These are phyloP conservation scores for Coracopsis vasa DNA, from an alignment of 2,113 vertebrate species.

Conservation along the genomic window DNA sequence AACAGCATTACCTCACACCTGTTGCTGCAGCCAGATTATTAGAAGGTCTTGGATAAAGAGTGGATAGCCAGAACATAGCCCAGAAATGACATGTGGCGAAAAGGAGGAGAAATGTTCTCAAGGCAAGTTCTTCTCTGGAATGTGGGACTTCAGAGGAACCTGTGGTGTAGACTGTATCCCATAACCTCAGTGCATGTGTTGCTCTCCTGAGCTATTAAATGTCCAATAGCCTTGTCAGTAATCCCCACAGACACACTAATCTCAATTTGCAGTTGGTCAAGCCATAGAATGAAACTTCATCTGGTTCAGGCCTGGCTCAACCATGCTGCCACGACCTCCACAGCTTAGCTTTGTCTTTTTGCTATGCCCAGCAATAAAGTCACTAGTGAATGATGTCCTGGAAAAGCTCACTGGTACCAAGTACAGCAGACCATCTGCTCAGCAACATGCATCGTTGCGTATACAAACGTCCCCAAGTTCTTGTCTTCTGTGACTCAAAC, in stretches of 20 bases:
- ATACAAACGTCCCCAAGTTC: neutral
- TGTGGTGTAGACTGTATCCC: neutral
- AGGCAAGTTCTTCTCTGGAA: neutral
- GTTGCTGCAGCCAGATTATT: neutral
- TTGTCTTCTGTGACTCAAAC: neutral
- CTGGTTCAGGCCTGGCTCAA: neutral
- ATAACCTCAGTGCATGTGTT: neutral
- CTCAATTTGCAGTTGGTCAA: neutral
- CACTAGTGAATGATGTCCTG: neutral
- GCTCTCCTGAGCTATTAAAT: neutral
- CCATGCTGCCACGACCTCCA: neutral
- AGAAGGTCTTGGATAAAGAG: neutral
- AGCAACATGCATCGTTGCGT: neutral
- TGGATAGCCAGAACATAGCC: neutral
- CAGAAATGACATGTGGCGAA: neutral
- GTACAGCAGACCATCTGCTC: neutral
- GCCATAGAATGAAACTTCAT: neutral
- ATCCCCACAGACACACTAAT: neutral
- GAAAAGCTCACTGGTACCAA: neutral
- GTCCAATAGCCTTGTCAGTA: neutral
- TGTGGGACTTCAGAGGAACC: neutral
- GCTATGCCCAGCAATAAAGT: neutral
- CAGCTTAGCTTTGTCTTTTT: neutral
- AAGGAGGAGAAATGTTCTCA: neutral
- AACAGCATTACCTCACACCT: neutral